A percentile compares a stretch with the other conserved stretches of the same genome.
phyloP scores from a whole-genome alignment of 2,888 invertebrate species.

The Drosophila nr. fundita region DNA sequence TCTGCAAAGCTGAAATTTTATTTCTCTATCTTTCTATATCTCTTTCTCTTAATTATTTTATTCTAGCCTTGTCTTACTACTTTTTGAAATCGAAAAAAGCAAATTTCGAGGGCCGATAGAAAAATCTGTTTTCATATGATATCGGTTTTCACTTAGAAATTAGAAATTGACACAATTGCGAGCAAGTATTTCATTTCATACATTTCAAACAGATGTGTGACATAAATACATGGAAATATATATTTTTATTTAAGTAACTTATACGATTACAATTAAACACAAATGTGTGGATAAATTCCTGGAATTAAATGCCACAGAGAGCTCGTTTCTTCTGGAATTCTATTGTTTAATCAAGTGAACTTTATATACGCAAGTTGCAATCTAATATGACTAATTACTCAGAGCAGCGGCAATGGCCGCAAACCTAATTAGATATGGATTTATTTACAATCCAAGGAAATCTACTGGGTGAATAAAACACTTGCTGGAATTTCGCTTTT shows the following conservation, averaged over 20 bases:
- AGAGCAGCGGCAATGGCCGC: slow-evolving; percentile 18
- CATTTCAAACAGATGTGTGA: neutral
- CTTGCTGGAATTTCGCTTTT: slow-evolving; percentile 21
- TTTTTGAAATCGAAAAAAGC: neutral
- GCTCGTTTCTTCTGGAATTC: neutral
- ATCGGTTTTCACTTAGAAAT: neutral
- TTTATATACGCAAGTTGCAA: neutral
- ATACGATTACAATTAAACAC: neutral
- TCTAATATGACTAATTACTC: neutral
- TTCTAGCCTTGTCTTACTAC: neutral
- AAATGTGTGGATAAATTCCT: neutral
- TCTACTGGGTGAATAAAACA: slow-evolving; percentile 19
- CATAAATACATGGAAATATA: neutral
- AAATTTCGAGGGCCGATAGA: neutral
- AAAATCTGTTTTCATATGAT: neutral
- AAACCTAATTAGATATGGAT: neutral
- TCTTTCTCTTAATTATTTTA: neutral
- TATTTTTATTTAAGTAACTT: neutral
- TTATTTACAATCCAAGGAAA: neutral
- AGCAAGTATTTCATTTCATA: neutral
- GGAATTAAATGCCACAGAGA: neutral
- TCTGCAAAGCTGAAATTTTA: neutral
- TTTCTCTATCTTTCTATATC: neutral
- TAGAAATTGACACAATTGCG: neutral
- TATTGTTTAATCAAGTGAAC: neutral